Evolutionary conservation across 2,888 invertebrate species (phyloP), one percentile per base, ranked within the genome.

Genomic region (Tenodera sinensis): DNA sequence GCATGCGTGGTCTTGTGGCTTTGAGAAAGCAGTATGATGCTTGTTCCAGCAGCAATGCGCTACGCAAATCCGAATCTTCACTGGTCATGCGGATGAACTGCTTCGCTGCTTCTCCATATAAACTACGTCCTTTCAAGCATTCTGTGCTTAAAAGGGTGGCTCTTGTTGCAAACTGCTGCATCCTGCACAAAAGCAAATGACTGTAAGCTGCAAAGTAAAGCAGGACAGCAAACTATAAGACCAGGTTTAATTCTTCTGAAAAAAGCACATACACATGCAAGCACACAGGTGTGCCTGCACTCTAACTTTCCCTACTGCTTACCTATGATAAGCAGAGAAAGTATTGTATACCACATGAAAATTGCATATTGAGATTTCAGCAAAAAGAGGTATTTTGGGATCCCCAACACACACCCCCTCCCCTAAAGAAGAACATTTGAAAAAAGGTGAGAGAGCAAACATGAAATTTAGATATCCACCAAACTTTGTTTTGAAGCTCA

Each of bases 41-140:
- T 93, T 99, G 99, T 93, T 99, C 99, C 87, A 99, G 94, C 89
- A 99, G 94, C 92, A 99, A 94, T 12, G 99, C 99, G 91, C 98
- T 98, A 89, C 98, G 95, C 89, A 99, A 94, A 94, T 99, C 99
- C n/a, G 98, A 98, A 93, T 99, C 99, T 94, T 99, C 99, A 91
- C 98, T 97, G 15, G 98, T 98, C 97, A 99, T 98, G 90, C 98
- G 96, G 91, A 99, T 98, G 87, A 98, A 95, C 93, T 98, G 98
- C 92, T 97, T 97, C 0, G 99, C 99, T n/a, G 99, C 98, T 93
- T 99, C 99, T 20, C 97, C 96, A 92, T 96, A 97, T 91, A 97
- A 94, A 81, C 96, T 96, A 83, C 96, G 95, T 83, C 96, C 95
- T 93, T 97, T 97, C 88, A 99, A 94, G 92, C 98, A 98, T 92